Evolutionary conservation across 2,113 vertebrate genomes (phyloP).

Genomic region (Corydoras maculifer): DNA sequence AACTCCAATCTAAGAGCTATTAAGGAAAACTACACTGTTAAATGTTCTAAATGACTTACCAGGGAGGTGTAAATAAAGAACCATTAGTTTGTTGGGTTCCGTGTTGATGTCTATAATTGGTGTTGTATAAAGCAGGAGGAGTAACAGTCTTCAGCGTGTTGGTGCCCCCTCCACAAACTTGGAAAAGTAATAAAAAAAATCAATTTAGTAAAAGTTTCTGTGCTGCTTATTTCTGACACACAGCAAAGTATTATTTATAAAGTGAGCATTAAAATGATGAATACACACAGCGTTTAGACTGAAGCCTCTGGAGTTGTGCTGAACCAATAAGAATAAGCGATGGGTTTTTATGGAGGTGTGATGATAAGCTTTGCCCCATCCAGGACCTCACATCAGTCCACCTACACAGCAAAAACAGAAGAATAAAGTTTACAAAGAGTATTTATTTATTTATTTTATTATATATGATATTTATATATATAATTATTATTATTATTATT

Average conservation of each 20-base stretch:
- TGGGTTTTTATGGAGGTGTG: slow-evolving; percentile 59
- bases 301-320: slow-evolving; percentile 50
- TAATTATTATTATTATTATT: no score
- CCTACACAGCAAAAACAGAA: slow-evolving; percentile 42
- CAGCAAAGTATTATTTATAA: no score
- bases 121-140: no score
- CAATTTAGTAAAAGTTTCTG: background rate
- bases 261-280: background rate
- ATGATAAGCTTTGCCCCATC: slow-evolving; percentile 55
- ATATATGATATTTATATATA: no score
- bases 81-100: background rate
- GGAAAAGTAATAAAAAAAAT: background rate
- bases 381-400: slow-evolving; percentile 60
- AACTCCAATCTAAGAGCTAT: no score
- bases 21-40: no score
- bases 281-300: background rate
- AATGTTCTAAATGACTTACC: no score
- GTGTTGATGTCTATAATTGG: slow-evolving; percentile 7
- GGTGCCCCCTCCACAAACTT: slow-evolving; percentile 26
- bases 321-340: slow-evolving; percentile 53
- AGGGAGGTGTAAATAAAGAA: no score
- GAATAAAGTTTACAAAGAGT: no score
- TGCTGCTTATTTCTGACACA: no score
- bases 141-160: background rate
- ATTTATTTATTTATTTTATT: no score